Evolutionary conservation across 1,140 invertebrate species (phyloP), one percentile per base, ranked within the genome.

Genomic region (Latrodectus geometricus): DNA sequence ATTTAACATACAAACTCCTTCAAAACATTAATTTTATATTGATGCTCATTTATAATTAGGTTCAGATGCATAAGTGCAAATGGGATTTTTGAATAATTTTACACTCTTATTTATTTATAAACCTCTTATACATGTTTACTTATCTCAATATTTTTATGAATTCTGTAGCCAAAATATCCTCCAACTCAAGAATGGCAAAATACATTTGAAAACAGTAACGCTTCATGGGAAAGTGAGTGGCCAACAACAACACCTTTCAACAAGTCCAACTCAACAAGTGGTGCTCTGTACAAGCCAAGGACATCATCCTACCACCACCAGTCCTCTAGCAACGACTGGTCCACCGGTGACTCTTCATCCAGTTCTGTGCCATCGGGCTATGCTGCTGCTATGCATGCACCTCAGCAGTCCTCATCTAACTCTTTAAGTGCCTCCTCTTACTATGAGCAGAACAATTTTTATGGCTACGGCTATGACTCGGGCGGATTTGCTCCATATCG

Each of bases 171-270:
- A 35, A 35, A 79, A 8, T 61, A 61, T 61, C 17, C 17, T n/a
- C 23, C 66, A 69, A 49, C 49, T 15, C 78, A 80, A 68, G 78
- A 78, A 14, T 54, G 61, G 54, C 7, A 11, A 20, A 61, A 23
- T 21, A 50, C 49, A 8, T 77, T 54, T 9, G 74, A 85, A 8
- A 77, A 70, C 61, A 85, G 65, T 49, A 85, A 85, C 17, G 56
- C 73, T 15, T 77, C 82, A 35, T 85, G 82, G 82, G 74, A 77
- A 35, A 56, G 82, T 52, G 82, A 85, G 9, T 85, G 82, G 82
- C 20, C 21, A 35, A 65, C 75, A 5, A 23, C 14, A 14, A 14
- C 35, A 15, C 77, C 56, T 54, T 49, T 54, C 14, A 15, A 14
- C 74, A 14, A 50, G 74, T 12, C 15, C 23, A 21, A 14, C 35